Evolutionary conservation across 64 coral and sea anemone genomes (phyloP).

Genomic region (Actinia equina): DNA sequence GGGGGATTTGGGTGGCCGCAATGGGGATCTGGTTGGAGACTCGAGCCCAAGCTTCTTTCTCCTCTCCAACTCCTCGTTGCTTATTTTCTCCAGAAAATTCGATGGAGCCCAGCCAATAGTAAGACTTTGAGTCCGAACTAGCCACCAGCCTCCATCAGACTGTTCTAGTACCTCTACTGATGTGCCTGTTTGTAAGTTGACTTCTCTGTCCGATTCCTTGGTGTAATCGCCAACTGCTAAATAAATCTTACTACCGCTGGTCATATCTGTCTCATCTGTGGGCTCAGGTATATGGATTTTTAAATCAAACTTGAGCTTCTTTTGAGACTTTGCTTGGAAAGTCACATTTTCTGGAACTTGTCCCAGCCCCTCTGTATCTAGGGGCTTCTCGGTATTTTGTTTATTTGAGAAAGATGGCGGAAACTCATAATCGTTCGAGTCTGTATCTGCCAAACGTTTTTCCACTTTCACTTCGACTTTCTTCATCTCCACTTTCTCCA

Average conservation of each 20-base stretch:
- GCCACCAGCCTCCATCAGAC: constrained; percentile 80
- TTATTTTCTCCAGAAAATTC: constrained; percentile 68
- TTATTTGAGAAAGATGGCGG: not conserved
- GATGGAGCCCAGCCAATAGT: constrained; percentile 88
- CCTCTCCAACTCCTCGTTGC: not conserved
- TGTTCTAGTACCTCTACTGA: constrained; percentile 64
- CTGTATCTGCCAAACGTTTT: not conserved
- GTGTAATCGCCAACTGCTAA: constrained; percentile 35
- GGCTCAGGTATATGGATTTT: not conserved
- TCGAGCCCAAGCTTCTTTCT: not conserved
- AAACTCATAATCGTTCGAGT: not conserved
- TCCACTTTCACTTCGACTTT: not conserved
- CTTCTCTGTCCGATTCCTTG: constrained; percentile 61
- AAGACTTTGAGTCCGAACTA: constrained; percentile 54
- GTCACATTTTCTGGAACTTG: constrained; percentile 11
- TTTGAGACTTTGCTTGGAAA: not conserved
- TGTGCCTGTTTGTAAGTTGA: constrained; percentile 54
- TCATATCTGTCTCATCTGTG: constrained; percentile 15
- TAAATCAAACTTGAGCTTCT: not conserved
- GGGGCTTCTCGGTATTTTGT: not conserved
- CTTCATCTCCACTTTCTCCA: not conserved
- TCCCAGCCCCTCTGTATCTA: not conserved
- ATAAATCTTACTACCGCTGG: constrained; percentile 1
- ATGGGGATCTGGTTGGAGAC: not conserved
- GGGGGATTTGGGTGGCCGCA: constrained; percentile 34